Evolutionary conservation across 1,140 invertebrate species (phyloP), one percentile per base, ranked within the genome.

Genomic region (Zaprionus taronus): DNA sequence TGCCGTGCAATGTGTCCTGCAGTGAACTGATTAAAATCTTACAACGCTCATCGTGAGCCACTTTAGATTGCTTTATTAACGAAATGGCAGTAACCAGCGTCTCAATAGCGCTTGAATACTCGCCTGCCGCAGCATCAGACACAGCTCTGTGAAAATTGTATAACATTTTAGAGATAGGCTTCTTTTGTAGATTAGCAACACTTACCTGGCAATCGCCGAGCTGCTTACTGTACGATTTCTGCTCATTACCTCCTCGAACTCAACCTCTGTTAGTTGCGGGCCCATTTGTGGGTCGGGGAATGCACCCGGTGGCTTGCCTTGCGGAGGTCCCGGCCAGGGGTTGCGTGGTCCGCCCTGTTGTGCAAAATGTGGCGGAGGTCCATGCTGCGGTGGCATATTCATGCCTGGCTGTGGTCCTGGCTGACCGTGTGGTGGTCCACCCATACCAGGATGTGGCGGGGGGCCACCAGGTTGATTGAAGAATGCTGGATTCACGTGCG

Each of bases 161-260:
- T 22, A 67, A 12, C 6, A 55, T 31, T 31, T n/a, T 20, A 56
- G 71, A 22, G 14, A 28, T 1, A 17, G 6, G 1, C 26, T 26
- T n/a, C 44, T 17, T 36, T 11, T 9, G 26, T 51, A 22, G 7
- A 36, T 38, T 24, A 14, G 11, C 41, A 9, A 4, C 22, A 49
- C 70, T 69, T 17, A 92, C 91, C 91, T 87, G 14, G 98, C 97
- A 73, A 99, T 99, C 3, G 99, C 99, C 41, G 97, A 98, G 76
- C 97, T 98, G 9, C 98, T 99, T 2, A 99, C 98, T 12, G 98
- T 99, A 75, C 98, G 95, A 93, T 99, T 99, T 78, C 99, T 95
- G 61, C 96, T 95, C 97, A 99, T 99, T 44, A 99, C 98, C 93
- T 99, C 99, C 93, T 99, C 98, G 94, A 99, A 99, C 94, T 99